Conservation (phyloP, 2,797 vertebrate species). For the Pseudocheirus occidentalis region DNA sequence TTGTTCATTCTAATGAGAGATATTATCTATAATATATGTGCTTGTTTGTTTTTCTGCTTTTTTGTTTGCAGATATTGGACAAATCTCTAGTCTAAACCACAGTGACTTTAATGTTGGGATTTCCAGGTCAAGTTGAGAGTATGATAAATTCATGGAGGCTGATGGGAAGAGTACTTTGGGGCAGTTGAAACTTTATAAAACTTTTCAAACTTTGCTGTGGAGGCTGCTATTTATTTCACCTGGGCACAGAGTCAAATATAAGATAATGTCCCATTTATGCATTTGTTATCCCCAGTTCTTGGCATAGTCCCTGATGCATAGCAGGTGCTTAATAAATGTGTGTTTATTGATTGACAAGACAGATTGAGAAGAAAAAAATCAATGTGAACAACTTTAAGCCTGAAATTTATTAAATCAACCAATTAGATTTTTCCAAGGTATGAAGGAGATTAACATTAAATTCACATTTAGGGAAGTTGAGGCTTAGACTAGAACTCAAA, state of each 20-base stretch:
- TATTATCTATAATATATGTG: not conserved
- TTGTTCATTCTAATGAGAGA: not conserved
- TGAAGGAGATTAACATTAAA: not conserved
- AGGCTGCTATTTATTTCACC: not conserved
- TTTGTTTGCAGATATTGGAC: not conserved
- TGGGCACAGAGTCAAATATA: not conserved
- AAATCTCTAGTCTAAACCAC: not conserved
- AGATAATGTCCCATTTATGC: not conserved
- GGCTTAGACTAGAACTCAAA: not conserved
- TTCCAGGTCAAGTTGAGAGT: not conserved
- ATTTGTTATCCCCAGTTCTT: not conserved
- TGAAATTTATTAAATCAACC: not conserved
- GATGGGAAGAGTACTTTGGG: not conserved
- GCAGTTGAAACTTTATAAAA: not conserved
- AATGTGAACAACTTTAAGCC: not conserved
- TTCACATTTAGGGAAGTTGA: not conserved
- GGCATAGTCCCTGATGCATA: not conserved
- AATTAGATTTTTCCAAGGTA: not conserved
- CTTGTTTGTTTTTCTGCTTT: too few species aligned
- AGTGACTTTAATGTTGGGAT: not conserved
- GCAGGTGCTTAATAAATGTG: not conserved
- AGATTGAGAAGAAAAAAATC: not conserved
- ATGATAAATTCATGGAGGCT: not conserved
- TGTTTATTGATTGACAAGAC: not conserved
- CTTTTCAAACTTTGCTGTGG: not conserved